Evolutionary conservation across 1,140 invertebrate species (phyloP).

Genomic region (Drosophila bocki): DNA sequence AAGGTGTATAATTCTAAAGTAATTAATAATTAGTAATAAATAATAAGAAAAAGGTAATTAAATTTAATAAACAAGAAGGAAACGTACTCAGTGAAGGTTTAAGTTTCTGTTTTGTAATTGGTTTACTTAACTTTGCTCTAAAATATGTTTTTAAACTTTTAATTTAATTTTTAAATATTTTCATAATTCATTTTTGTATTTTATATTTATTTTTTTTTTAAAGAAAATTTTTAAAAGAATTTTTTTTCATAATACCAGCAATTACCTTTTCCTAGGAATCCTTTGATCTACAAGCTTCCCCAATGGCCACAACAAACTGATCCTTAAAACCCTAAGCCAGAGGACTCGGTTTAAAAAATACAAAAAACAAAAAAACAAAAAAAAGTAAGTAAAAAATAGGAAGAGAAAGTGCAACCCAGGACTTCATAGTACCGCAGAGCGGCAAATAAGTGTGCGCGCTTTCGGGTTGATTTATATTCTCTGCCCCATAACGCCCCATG

Average conservation of each 20-base stretch:
- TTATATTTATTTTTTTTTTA: no score
- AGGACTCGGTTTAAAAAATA: slow-evolving; percentile 2
- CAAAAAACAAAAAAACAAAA: slow-evolving; percentile 10
- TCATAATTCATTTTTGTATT: no score
- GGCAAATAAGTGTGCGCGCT: slow-evolving; percentile 62
- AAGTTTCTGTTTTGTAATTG: background rate
- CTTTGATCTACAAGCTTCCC: slow-evolving; percentile 2
- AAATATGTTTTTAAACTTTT: no score
- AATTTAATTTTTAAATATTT: background rate
- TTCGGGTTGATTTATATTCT: slow-evolving; percentile 70
- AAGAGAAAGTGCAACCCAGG: slow-evolving; percentile 17
- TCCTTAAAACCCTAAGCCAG: slow-evolving; percentile 13
- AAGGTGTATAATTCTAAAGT: background rate
- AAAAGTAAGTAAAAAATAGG: background rate
- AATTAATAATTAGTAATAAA: background rate
- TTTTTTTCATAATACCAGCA: background rate
- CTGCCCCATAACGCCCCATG: slow-evolving; percentile 32
- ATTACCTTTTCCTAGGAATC: slow-evolving; percentile 7
- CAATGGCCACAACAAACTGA: slow-evolving; percentile 11
- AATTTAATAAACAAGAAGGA: background rate
- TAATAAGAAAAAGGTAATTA: background rate
- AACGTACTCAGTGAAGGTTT: background rate
- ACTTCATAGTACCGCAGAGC: slow-evolving; percentile 58
- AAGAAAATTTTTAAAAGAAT: no score
- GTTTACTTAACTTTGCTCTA: background rate